Evolutionary conservation across 1,140 invertebrate genomes (phyloP).

Genomic region (Drosophila erecta): DNA sequence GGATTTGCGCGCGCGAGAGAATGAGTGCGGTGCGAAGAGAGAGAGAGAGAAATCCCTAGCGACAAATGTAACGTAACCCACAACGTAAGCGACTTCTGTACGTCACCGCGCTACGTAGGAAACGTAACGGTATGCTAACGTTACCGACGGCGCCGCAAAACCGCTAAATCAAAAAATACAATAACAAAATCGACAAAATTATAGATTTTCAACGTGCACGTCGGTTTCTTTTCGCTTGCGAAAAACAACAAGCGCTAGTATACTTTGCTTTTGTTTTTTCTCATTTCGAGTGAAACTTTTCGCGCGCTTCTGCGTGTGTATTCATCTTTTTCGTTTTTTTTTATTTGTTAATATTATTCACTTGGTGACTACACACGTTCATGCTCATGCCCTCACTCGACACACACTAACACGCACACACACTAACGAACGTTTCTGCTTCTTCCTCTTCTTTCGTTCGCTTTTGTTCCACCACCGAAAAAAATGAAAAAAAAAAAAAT

Average conservation of each 20-base stretch:
- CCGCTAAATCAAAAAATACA: conserved; percentile 34
- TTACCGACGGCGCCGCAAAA: conserved; percentile 35
- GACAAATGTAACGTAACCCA: conserved; percentile 30
- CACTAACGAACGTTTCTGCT: conserved; percentile 56
- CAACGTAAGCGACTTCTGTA: conserved; percentile 18
- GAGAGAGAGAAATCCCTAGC: conserved; percentile 11
- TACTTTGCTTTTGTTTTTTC: background rate
- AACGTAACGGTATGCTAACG: conserved; percentile 18
- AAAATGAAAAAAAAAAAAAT: conserved; percentile 69
- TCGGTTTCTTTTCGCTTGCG: background rate
- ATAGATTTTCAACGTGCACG: conserved; percentile 11
- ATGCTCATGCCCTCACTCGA: conserved; percentile 31
- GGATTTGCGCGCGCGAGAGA: conserved; percentile 25
- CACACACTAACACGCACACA: conserved; percentile 21
- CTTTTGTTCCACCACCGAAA: conserved; percentile 75
- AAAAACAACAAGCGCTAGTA: background rate
- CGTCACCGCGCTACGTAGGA: conserved; percentile 7
- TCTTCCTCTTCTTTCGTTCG: conserved; percentile 62
- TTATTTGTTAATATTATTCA: conserved; percentile 59
- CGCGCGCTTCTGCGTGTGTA: conserved; percentile 42
- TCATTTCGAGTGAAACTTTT: conserved; percentile 27
- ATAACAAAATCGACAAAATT: conserved; percentile 25
- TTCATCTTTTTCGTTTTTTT: conserved; percentile 24
- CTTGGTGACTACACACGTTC: conserved; percentile 40
- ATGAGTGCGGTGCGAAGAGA: background rate